phyloP scores from a whole-genome alignment of 1,140 invertebrate species.

The Probaryconus sp. region DNA sequence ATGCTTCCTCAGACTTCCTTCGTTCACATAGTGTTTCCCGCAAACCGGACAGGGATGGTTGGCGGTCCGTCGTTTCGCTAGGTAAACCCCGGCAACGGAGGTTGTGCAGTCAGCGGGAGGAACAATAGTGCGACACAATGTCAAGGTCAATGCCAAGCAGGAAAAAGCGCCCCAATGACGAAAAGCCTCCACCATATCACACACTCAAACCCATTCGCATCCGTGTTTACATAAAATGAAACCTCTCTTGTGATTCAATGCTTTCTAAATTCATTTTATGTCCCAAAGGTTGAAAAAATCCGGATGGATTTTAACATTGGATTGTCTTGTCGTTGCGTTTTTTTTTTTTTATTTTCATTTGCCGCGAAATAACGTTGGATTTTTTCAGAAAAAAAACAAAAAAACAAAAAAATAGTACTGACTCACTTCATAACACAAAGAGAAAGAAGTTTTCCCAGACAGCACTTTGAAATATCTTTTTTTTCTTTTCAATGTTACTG shows the following conservation, averaged over 20 bases:
- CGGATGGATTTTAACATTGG: background rate
- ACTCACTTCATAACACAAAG: constrained; percentile 41
- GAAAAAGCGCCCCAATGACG: constrained; percentile 76
- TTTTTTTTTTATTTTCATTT: background rate
- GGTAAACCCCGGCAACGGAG: constrained; percentile 82
- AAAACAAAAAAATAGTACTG: constrained; percentile 4
- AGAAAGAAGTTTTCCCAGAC: constrained; percentile 52
- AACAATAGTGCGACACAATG: constrained; percentile 79
- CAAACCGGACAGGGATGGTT: constrained; percentile 96
- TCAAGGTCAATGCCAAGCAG: constrained; percentile 80
- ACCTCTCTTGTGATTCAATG: background rate
- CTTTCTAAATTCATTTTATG: constrained; percentile 20
- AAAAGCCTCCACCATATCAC: constrained; percentile 70
- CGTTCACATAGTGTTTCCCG: constrained; percentile 96
- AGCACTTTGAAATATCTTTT: constrained; percentile 10
- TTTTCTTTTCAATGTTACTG: too few species aligned
- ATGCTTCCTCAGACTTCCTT: constrained; percentile 94
- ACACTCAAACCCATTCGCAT: constrained; percentile 62
- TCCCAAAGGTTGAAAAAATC: constrained; percentile 25
- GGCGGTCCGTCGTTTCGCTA: constrained; percentile 94
- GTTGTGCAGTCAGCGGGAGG: constrained; percentile 79
- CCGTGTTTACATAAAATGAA: constrained; percentile 38
- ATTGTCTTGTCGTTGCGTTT: background rate
- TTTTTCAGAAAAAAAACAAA: too few species aligned
- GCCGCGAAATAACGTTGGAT: too few species aligned